phyloP scores from a whole-genome alignment of 2,888 invertebrate species.

The Hydrotaea cyrtoneurina region DNA sequence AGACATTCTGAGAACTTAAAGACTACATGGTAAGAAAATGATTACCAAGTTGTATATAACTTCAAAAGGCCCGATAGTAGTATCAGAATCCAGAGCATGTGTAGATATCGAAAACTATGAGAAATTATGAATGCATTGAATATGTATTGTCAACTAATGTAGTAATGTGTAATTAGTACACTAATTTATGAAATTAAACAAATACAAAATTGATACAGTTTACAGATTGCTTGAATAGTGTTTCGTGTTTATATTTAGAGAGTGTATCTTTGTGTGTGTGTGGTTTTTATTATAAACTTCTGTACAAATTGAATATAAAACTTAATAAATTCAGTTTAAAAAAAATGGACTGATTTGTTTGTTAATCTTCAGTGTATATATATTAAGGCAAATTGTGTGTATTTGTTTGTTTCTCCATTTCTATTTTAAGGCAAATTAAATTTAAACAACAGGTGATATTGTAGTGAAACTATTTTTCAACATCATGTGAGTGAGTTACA shows the following conservation, averaged over 20 bases:
- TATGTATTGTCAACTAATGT: background rate
- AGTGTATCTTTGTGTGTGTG: constrained; percentile 3
- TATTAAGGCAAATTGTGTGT: constrained; percentile 60
- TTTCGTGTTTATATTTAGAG: background rate
- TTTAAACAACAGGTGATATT: constrained; percentile 13
- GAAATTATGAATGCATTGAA: too few relatives aligned
- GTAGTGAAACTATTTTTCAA: constrained; percentile 13
- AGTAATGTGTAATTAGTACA: background rate
- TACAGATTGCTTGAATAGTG: constrained; percentile 5
- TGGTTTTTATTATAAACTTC: constrained; percentile 9
- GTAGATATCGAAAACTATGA: too few relatives aligned
- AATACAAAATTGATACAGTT: background rate
- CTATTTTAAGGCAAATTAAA: constrained; percentile 56
- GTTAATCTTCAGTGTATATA: constrained; percentile 37
- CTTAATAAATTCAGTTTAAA: constrained; percentile 39
- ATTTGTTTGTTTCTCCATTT: constrained; percentile 21
- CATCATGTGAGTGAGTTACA: background rate
- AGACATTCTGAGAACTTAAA: too few relatives aligned
- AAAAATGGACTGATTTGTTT: constrained; percentile 49
- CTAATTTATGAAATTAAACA: background rate
- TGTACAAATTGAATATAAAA: constrained; percentile 39
- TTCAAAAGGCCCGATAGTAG: too few relatives aligned
- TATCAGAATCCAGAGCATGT: too few relatives aligned
- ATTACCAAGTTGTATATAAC: too few relatives aligned
- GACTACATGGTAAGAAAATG: too few relatives aligned